Evolutionary conservation across 2,888 invertebrate species (phyloP).

Genomic region (Drosophila histrio): DNA sequence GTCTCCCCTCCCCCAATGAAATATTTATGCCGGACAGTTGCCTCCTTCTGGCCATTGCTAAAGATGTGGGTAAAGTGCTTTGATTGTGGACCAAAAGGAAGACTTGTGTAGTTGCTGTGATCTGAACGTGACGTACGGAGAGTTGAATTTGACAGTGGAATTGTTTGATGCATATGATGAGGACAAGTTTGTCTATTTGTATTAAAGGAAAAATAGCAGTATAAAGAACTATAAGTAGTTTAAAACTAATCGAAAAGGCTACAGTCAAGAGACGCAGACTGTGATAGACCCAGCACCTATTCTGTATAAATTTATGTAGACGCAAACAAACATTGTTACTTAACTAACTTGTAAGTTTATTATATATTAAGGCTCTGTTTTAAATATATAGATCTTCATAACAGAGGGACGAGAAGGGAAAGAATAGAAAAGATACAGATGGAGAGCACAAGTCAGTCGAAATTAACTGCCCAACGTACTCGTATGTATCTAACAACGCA

Average conservation of each 20-base stretch:
- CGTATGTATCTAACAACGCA: too few relatives aligned
- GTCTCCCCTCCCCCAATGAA: conserved; percentile 44
- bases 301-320: too few relatives aligned
- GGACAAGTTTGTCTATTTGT: not conserved
- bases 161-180: not conserved
- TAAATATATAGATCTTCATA: too few relatives aligned
- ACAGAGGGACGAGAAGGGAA: not conserved
- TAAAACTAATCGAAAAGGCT: too few relatives aligned
- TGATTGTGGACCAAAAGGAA: not conserved
- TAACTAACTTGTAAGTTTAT: too few relatives aligned
- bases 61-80: conserved; percentile 19
- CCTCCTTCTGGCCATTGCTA: not conserved
- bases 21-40: conserved; percentile 68
- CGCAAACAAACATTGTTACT: too few relatives aligned
- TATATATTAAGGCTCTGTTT: too few relatives aligned
- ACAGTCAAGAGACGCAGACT: too few relatives aligned
- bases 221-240: too few relatives aligned
- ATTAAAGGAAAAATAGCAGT: too few relatives aligned
- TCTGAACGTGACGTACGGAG: not conserved
- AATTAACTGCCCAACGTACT: too few relatives aligned
- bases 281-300: too few relatives aligned
- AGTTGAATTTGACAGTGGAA: not conserved
- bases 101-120: not conserved
- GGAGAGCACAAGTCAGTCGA: not conserved
- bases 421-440: not conserved